These are phyloP conservation scores for Uloborus plumipes DNA, from an alignment of 2,888 invertebrate species.

Conservation along the genomic window DNA sequence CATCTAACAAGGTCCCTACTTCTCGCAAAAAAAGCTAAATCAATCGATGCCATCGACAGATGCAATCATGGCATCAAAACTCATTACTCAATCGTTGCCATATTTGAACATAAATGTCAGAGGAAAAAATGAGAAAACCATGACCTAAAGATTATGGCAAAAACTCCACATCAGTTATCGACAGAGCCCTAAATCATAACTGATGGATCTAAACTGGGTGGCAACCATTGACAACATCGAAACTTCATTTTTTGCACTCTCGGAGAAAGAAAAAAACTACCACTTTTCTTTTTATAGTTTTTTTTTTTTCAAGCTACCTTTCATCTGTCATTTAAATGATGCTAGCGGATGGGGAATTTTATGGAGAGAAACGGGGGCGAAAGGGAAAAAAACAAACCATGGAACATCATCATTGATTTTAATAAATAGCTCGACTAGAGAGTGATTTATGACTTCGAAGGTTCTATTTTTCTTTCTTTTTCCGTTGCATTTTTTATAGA, in stretches of 20 bases:
- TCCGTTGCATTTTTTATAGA: too few relatives aligned
- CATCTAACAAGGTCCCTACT: too few relatives aligned
- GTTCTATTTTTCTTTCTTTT: neutral
- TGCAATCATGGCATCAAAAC: conserved; percentile 8
- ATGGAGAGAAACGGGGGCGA: neutral
- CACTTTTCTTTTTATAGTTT: conserved; percentile 2
- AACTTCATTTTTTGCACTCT: neutral
- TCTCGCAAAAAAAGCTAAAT: too few relatives aligned
- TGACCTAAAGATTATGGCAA: conserved; percentile 4
- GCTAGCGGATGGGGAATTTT: conserved; percentile 8
- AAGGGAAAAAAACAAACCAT: neutral
- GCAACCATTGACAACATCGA: conserved; percentile 21
- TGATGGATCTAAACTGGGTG: conserved; percentile 43
- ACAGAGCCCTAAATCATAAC: conserved; percentile 24
- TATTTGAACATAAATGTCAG: neutral
- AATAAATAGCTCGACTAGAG: conserved; percentile 46
- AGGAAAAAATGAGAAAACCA: neutral
- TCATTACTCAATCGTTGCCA: conserved; percentile 12
- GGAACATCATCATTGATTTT: conserved; percentile 46
- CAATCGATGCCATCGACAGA: conserved; percentile 27
- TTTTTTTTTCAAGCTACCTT: conserved; percentile 10
- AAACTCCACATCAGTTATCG: conserved; percentile 31
- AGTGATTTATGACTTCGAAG: conserved; percentile 38
- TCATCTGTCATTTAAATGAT: conserved; percentile 60
- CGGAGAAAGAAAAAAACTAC: neutral